Conservation (phyloP, 2,888 invertebrate genomes). For the Theretra japonica region DNA sequence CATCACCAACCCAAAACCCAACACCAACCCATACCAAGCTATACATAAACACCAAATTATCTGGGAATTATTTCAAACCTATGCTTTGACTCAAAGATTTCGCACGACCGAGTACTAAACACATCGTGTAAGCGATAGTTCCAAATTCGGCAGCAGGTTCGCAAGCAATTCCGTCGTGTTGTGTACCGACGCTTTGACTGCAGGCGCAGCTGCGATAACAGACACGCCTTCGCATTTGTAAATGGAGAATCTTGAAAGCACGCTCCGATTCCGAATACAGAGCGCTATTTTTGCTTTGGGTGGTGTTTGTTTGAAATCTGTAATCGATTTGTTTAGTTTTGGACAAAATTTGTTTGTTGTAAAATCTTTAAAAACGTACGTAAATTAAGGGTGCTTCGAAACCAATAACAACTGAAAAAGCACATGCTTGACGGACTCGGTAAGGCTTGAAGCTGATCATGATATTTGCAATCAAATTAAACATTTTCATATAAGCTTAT, state of each 20-base stretch:
- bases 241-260: conserved; percentile 14
- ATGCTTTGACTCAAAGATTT: neutral
- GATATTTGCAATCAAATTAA: no score
- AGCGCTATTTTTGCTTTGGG: no score
- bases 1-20: no score
- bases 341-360: no score
- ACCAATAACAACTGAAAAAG: no score
- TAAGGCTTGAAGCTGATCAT: no score
- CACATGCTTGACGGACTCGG: no score
- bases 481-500: no score
- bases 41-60: neutral
- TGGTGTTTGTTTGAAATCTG: no score
- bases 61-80: neutral
- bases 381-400: no score
- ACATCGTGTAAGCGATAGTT: conserved; percentile 1
- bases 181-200: conserved; percentile 18
- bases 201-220: conserved; percentile 22
- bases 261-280: neutral
- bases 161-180: neutral
- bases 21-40: neutral
- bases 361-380: no score
- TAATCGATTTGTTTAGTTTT: no score
- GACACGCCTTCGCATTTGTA: conserved; percentile 36
- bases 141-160: neutral
- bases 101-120: neutral